Percentiles rank a stretch among this genome's conserved stretches.
phyloP scores from a whole-genome alignment of 2,797 vertebrate genomes.

The Lindbergichthys nudifrons region DNA sequence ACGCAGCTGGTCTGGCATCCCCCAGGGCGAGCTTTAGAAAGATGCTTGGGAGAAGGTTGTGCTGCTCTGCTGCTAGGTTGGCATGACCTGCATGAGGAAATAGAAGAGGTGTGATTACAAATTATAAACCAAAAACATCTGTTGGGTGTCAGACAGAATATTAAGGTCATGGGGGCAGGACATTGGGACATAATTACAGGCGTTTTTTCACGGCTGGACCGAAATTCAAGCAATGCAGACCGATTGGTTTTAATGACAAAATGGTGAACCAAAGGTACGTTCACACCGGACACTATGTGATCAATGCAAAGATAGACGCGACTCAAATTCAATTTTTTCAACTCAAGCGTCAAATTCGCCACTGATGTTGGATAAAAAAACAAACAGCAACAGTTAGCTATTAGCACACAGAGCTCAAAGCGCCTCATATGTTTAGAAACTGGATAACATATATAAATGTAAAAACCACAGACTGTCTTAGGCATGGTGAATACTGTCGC shows the following conservation, averaged over 20 bases:
- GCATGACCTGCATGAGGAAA: not conserved
- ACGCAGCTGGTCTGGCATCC: not conserved
- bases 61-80: not conserved
- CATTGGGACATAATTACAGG: not conserved
- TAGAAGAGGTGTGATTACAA: not conserved
- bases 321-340: no score
- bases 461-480: no score
- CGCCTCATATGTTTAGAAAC: no score
- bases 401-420: no score
- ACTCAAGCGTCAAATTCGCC: no score
- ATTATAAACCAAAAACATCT: slow-evolving; percentile 1
- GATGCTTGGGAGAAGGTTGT: not conserved
- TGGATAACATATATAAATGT: no score
- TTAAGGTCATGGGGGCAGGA: not conserved
- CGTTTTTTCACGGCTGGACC: not conserved
- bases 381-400: no score
- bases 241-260: not conserved
- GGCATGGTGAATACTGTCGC: no score
- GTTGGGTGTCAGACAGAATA: not conserved
- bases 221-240: not conserved
- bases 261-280: not conserved
- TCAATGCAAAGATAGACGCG: no score
- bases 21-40: not conserved
- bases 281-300: no score
- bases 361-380: no score